Conservation (phyloP, 2,797 vertebrate species). For the Notolepis coatsorum region DNA sequence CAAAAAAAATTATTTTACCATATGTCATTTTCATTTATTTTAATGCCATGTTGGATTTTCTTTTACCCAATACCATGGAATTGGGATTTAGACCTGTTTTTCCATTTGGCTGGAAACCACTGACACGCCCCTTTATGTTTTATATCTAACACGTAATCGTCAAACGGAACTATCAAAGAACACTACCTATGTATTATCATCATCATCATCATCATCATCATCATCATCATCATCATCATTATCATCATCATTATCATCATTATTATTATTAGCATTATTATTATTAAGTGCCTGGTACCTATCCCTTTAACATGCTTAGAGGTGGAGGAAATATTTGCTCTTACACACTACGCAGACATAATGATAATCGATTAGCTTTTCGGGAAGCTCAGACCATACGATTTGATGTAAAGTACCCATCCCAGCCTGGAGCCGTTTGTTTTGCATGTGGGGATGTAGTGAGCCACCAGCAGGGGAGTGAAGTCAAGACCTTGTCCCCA, state of each 20-base stretch:
- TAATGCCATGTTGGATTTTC: conserved; percentile 43
- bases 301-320: conserved; percentile 85
- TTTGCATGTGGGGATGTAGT: conserved; percentile 72
- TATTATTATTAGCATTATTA: conserved; percentile 72
- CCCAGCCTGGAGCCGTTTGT: conserved; percentile 50
- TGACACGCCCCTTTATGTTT: conserved; percentile 39
- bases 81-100: conserved; percentile 53
- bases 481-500: conserved; percentile 40
- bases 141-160: conserved; percentile 35
- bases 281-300: conserved; percentile 88
- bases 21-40: conserved; percentile 27
- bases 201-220: conserved; percentile 14
- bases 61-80: conserved; percentile 42
- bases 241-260: conserved; percentile 40
- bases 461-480: conserved; percentile 44
- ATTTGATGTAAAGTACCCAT: conserved; percentile 41
- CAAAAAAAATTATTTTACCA: too few relatives aligned
- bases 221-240: conserved; percentile 41
- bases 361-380: conserved; percentile 52
- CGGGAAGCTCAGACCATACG: conserved; percentile 42
- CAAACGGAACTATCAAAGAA: conserved; percentile 49
- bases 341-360: conserved; percentile 41
- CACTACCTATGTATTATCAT: conserved; percentile 62
- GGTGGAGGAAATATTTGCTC: conserved; percentile 49
- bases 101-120: conserved; percentile 63